Evolutionary conservation across 30 jellyfish, hydroid and myxozoan genomes (phyloP).

Genomic region (Clytia hemisphaerica): DNA sequence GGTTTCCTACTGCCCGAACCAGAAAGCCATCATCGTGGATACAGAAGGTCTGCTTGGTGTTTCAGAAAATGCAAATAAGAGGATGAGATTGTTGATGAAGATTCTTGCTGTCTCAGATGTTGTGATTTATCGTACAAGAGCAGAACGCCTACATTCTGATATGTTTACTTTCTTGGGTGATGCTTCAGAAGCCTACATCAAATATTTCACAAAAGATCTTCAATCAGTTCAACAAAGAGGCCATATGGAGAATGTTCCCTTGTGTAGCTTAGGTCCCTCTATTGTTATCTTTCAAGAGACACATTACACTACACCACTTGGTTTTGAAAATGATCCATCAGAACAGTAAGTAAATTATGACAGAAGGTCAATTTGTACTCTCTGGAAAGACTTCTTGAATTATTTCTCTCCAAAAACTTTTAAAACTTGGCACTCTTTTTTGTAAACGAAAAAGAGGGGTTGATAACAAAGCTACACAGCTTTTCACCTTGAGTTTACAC

Average conservation of each 20-base stretch:
- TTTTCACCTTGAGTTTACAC: too few species aligned
- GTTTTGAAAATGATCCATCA: slow-evolving; percentile 44
- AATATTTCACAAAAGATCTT: slow-evolving; percentile 83
- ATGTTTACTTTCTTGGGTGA: slow-evolving; percentile 94
- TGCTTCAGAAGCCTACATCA: slow-evolving; percentile 96
- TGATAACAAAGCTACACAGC: too few species aligned
- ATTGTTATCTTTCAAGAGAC: slow-evolving; percentile 93
- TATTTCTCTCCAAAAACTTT: too few species aligned
- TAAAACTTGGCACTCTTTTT: too few species aligned
- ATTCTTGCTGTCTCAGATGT: slow-evolving; percentile 93
- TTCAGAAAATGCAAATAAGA: slow-evolving; percentile 85
- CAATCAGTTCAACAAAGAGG: slow-evolving; percentile 74
- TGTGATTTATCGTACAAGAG: slow-evolving; percentile 93
- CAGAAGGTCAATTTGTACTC: too few species aligned
- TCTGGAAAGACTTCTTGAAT: too few species aligned
- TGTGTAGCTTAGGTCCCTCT: slow-evolving; percentile 96
- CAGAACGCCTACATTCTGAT: slow-evolving; percentile 96
- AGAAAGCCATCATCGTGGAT: slow-evolving; percentile 77
- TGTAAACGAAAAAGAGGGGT: too few species aligned
- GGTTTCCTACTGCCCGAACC: slow-evolving; percentile 72
- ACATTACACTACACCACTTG: slow-evolving; percentile 91
- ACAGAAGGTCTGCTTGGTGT: slow-evolving; percentile 96
- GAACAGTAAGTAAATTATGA: slow-evolving; percentile 53
- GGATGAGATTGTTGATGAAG: slow-evolving; percentile 93
- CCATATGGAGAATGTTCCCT: slow-evolving; percentile 68